Percentiles rank a stretch among this genome's conserved stretches.
Evolutionary conservation across 2,113 vertebrate species (phyloP).

Genomic region (Plectropomus leopardus): DNA sequence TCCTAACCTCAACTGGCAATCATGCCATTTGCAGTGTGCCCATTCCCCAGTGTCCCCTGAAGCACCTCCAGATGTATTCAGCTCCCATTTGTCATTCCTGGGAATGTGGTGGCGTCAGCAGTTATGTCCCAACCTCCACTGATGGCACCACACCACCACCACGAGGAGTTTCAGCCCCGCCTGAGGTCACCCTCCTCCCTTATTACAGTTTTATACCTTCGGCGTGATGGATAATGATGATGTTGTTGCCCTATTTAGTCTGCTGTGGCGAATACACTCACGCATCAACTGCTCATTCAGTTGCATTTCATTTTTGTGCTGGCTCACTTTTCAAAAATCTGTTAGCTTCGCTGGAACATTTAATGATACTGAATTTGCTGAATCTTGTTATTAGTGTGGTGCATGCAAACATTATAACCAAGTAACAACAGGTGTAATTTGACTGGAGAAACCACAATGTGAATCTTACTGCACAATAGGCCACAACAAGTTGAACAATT

Average conservation of each 20-base stretch:
- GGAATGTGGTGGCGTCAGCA: constrained; percentile 84
- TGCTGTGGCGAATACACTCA: constrained; percentile 43
- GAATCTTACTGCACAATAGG: neutral
- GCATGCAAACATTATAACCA: neutral
- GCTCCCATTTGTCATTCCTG: constrained; percentile 84
- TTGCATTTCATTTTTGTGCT: constrained; percentile 46
- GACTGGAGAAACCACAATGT: neutral
- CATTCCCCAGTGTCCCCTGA: constrained; percentile 74
- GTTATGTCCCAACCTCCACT: constrained; percentile 73
- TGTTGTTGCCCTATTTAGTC: constrained; percentile 77
- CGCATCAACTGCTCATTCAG: constrained; percentile 56
- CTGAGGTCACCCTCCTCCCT: constrained; percentile 75
- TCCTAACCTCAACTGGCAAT: constrained; percentile 70
- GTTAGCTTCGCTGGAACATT: constrained; percentile 17
- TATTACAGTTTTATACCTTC: constrained; percentile 76
- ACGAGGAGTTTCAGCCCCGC: constrained; percentile 55
- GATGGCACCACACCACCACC: constrained; percentile 54
- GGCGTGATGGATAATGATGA: constrained; percentile 75
- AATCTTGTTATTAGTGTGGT: neutral
- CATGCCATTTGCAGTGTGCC: constrained; percentile 68
- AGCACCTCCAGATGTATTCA: constrained; percentile 82
- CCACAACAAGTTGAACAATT: neutral
- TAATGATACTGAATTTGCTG: neutral
- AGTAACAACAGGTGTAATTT: neutral
- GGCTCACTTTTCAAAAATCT: constrained; percentile 11